Base-by-base conservation (phyloP, 1,140 invertebrate genomes). In the Oncopeltus fasciatus region DNA sequence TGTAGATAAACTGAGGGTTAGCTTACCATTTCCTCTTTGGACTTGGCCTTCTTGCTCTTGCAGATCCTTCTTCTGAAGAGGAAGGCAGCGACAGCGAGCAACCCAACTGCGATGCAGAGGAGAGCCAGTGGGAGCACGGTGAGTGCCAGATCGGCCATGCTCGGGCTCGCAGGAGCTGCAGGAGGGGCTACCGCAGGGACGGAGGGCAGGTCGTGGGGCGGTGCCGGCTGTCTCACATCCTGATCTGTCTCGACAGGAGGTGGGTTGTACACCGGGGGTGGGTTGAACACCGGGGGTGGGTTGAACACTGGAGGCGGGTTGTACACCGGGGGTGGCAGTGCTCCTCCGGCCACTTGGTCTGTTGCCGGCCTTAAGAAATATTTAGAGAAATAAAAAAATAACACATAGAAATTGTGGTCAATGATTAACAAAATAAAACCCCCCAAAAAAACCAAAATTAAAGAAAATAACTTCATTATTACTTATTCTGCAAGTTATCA, bases 61-160 rank as follows among this genome's bases (percentile, higher is more conserved):
- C 76, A 84, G 31, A 77, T 74, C 70, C 75, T 82, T 60, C 77
- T 79, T 5, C 79, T 76, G 62, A 81, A 77, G 1, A 81, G 73
- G 63, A 80, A 74, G 1, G 74, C 76, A 1, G 80, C 72, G 16
- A 78, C 70, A 0, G 76, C 78, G 5, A 64, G 62, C 1, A 67
- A 28, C 0, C 63, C 49, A 18, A 70, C 59, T 16, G 80, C 72
- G 2, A 76, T 74, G 3, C 82, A 67, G 33, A 85, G 72, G 8
- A 85, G 72, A 8, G 77, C 71, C 21, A 85, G 72, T 0, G 83
- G 81, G 20, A 85, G 74, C 14, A 85, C 68, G 3, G 80, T 80
- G 64, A 77, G 73, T 0, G 75, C 71, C 4, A 81, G 65, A 61
- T 80, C 77, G 18, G 74, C 69, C 1, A 72, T 70, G 11, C 71